Evolutionary conservation across 2,797 vertebrate species (phyloP).

Genomic region (Paramormyrops hopkinsi): DNA sequence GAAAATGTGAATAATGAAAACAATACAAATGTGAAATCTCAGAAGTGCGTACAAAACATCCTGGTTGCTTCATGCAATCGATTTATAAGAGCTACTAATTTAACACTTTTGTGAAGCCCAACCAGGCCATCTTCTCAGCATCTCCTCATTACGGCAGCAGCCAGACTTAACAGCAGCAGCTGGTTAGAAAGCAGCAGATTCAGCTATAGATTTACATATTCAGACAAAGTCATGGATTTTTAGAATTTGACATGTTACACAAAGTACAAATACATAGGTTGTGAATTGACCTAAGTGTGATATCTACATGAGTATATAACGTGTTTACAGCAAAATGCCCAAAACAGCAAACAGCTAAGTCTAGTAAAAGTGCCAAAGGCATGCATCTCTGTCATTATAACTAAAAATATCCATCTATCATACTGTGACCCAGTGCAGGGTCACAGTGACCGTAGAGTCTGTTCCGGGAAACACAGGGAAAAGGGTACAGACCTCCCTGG

Average conservation of each 20-base stretch:
- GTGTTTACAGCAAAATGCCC: neutral
- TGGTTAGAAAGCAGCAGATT: neutral
- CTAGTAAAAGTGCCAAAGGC: neutral
- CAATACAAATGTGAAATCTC: slow-evolving; percentile 1
- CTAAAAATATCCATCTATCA: neutral
- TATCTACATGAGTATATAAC: neutral
- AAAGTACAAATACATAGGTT: neutral
- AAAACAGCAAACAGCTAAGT: neutral
- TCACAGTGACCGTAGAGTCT: neutral
- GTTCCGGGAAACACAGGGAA: neutral
- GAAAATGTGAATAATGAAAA: neutral
- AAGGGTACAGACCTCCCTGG: neutral
- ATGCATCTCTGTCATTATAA: neutral
- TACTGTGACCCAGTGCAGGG: neutral
- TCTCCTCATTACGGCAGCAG: neutral
- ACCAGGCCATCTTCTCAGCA: neutral
- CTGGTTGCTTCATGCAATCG: neutral
- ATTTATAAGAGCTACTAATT: neutral
- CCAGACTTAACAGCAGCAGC: neutral
- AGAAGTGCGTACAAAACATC: neutral
- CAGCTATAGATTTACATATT: neutral
- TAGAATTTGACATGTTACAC: neutral
- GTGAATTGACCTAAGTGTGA: neutral
- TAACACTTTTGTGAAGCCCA: neutral
- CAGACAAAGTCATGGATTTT: neutral